These are phyloP conservation scores for Sitta carolinensis DNA, from an alignment of 2,797 vertebrate species.

Conservation along the genomic window DNA sequence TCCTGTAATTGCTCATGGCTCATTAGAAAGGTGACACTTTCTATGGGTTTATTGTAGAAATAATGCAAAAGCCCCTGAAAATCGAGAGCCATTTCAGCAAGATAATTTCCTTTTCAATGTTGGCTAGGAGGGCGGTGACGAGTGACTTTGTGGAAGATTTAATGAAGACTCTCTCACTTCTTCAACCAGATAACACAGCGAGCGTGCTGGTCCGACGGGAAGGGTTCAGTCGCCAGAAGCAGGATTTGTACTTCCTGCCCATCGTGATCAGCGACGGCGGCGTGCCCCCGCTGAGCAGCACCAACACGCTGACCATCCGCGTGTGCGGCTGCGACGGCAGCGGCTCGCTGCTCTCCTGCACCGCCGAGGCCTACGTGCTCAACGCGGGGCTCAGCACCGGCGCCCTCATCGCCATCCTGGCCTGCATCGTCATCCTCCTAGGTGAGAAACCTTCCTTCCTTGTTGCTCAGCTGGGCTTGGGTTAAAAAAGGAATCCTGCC, in stretches of 20 bases:
- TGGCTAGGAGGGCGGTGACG: not conserved
- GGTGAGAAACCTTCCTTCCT: conserved; percentile 70
- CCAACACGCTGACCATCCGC: conserved; percentile 90
- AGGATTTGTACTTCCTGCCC: conserved; percentile 90
- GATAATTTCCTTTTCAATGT: not conserved
- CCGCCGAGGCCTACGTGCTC: conserved; percentile 87
- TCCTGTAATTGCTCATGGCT: not conserved
- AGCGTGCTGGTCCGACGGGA: conserved; percentile 87
- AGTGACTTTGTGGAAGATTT: not conserved
- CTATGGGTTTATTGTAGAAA: not conserved
- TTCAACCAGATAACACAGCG: conserved; percentile 88
- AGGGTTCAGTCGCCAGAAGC: conserved; percentile 87
- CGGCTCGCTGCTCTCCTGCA: conserved; percentile 88
- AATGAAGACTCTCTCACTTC: not conserved
- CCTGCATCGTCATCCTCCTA: conserved; percentile 94
- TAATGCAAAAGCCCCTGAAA: not conserved
- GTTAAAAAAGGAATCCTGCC: too few relatives aligned
- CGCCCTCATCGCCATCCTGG: conserved; percentile 93
- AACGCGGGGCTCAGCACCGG: conserved; percentile 93
- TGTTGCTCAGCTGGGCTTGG: accelerated
- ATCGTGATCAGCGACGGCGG: conserved; percentile 94
- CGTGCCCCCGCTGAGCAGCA: conserved; percentile 87
- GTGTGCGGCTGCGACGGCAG: conserved; percentile 91
- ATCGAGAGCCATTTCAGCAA: not conserved
- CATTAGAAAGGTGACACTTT: not conserved